Conservation (phyloP, 2,888 invertebrate genomes). For the Elysia crispata region DNA sequence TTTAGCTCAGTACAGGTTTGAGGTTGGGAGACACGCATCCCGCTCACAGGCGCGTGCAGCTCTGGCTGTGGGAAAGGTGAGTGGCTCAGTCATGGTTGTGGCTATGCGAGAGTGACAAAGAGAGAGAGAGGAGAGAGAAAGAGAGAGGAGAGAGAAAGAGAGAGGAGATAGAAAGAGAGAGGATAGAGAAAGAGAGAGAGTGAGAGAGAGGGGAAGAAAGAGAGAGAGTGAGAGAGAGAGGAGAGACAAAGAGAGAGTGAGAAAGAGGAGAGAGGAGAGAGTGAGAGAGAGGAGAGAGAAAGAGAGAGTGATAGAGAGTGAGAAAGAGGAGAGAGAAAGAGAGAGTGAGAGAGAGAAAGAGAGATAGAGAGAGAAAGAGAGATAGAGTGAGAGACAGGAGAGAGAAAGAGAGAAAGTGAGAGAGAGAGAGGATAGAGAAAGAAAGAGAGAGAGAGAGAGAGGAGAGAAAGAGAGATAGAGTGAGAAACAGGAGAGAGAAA, state of each 20-base stretch:
- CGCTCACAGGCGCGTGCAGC: too few relatives aligned
- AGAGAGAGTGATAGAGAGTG: too few relatives aligned
- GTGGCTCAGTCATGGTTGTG: too few relatives aligned
- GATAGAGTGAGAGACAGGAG: neutral
- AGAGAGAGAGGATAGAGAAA: slow-evolving; percentile 32
- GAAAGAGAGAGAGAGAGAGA: neutral
- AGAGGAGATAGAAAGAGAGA: slow-evolving; percentile 18
- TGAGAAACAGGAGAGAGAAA: neutral
- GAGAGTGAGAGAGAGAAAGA: neutral
- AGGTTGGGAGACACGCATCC: neutral
- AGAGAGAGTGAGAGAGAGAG: slow-evolving; percentile 15
- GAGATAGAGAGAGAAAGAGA: neutral
- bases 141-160: neutral
- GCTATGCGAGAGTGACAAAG: neutral
- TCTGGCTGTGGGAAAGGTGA: too few relatives aligned
- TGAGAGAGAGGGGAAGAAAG: slow-evolving; percentile 3
- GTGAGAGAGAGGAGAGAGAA: neutral
- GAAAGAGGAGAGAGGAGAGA: neutral
- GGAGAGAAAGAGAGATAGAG: too few relatives aligned
- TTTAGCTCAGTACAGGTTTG: neutral
- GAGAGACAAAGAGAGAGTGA: too few relatives aligned
- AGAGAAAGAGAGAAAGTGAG: slow-evolving; percentile 29
- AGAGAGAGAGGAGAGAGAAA: neutral
- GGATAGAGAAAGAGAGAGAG: slow-evolving; percentile 31
- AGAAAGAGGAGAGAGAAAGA: neutral